phyloP scores from a whole-genome alignment of 35 echinoderm and acorn worm species.

The Lytechinus variegatus region DNA sequence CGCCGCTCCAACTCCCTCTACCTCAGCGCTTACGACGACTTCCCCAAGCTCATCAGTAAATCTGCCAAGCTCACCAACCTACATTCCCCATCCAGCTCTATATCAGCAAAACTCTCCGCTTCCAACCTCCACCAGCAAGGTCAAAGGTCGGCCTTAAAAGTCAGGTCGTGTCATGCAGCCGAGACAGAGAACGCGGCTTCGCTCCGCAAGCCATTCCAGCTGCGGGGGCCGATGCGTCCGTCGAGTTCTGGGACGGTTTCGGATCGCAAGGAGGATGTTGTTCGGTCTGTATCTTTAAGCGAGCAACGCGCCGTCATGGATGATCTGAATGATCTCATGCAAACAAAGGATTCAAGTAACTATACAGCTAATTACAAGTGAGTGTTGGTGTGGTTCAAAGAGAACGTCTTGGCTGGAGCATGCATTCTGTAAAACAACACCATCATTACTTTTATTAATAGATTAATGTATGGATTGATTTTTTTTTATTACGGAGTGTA shows the following conservation, averaged over 20 bases:
- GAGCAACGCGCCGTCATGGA: not conserved
- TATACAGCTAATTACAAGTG: slow-evolving; percentile 12
- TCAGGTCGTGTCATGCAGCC: not conserved
- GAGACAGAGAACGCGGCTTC: not conserved
- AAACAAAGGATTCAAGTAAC: not conserved
- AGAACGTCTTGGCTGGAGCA: too few relatives aligned
- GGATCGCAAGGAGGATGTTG: not conserved
- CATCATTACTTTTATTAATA: too few relatives aligned
- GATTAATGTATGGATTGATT: too few relatives aligned
- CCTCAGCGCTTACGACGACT: not conserved
- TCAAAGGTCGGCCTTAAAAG: slow-evolving; percentile 1
- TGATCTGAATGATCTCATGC: not conserved
- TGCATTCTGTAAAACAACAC: too few relatives aligned
- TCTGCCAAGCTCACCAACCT: not conserved
- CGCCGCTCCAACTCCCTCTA: slow-evolving; percentile 23
- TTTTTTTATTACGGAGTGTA: too few relatives aligned
- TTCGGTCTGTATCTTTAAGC: not conserved
- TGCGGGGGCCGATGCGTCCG: not conserved
- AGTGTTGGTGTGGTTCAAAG: too few relatives aligned
- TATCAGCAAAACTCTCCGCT: not conserved
- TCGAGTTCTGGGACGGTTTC: not conserved
- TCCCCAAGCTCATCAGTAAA: not conserved
- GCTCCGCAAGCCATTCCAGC: not conserved
- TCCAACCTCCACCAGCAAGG: not conserved
- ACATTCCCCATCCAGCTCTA: not conserved